Evolutionary conservation across 2,888 invertebrate species (phyloP), one percentile per base, ranked within the genome.

Genomic region (Cheilosia impressa): DNA sequence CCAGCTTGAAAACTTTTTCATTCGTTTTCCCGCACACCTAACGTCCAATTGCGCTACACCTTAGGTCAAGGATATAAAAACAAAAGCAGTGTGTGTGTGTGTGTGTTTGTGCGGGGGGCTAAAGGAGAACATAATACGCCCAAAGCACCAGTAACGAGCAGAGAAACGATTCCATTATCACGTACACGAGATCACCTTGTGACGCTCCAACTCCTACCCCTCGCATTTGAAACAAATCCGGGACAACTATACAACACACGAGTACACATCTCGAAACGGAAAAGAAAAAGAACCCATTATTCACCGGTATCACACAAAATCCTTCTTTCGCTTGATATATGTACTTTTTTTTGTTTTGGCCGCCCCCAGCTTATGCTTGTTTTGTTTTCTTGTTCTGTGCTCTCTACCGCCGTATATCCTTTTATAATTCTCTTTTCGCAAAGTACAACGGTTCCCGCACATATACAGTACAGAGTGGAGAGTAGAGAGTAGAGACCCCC

Each of bases 231-330:
- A 83, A 65, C 79, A 77, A 68, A 69, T 62, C 76, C 62, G 41
- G 27, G 38, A 53, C 34, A 78, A 75, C 57, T 68, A 38, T 1
- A 38, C 41, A 57, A 34, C 41, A 72, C 10, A 50, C n/a, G 22
- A 52, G n/a, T 4, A n/a, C 34, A 19, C 50, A 73, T 57, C 57
- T 43, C 45, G 63, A 45, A 79, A 53, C 68, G 73, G 83, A 69
- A 73, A 73, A 68, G 68, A 75, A 80, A 76, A 80, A 60, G 84
- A 65, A 80, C 57, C 84, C 80, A 76, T 84, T 84, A 85, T 85
- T 85, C 85, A 85, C 81, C 71, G 85, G 81, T 85, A 76, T 77
- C 85, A 85, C 85, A 85, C 85, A 85, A 85, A 85, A 85, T 85
- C 85, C 85, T 76, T 77, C 66, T 81, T 52, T 75, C 58, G 41